These are phyloP conservation scores for Auanema sp. DNA, from an alignment of 2,888 invertebrate species.

Conservation along the genomic window DNA sequence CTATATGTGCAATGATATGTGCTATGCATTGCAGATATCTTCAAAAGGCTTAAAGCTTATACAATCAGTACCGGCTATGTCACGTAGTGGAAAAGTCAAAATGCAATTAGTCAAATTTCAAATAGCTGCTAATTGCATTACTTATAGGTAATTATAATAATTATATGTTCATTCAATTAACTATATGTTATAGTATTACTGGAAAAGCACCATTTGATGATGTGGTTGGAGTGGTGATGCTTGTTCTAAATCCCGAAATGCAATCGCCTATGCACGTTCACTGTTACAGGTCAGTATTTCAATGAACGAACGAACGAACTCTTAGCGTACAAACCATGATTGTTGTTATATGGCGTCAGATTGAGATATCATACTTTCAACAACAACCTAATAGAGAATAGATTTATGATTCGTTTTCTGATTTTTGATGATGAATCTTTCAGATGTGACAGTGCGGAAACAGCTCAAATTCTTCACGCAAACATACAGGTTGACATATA, in stretches of 20 bases:
- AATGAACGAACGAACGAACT: neutral
- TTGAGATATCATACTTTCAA: neutral
- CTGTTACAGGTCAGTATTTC: slow-evolving; percentile 75
- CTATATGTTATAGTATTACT: slow-evolving; percentile 74
- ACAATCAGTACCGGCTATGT: slow-evolving; percentile 73
- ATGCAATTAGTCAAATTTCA: slow-evolving; percentile 81
- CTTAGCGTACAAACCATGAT: slow-evolving; percentile 2
- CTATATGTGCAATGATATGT: too few species aligned
- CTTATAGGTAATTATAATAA: slow-evolving; percentile 67
- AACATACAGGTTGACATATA: slow-evolving; percentile 68
- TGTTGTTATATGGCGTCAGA: too few species aligned
- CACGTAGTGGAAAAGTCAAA: slow-evolving; percentile 64
- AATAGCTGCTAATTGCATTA: slow-evolving; percentile 88
- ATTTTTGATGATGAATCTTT: too few species aligned
- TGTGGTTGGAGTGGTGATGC: slow-evolving; percentile 86
- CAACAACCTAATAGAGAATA: neutral
- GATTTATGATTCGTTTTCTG: too few species aligned
- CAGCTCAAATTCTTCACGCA: slow-evolving; percentile 82
- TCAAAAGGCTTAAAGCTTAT: slow-evolving; percentile 91
- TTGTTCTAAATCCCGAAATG: slow-evolving; percentile 90
- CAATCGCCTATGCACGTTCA: slow-evolving; percentile 93
- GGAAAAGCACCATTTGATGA: slow-evolving; percentile 75
- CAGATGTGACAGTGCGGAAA: slow-evolving; percentile 80
- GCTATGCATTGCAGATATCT: slow-evolving; percentile 69
- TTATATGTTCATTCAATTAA: too few species aligned